phyloP scores from a whole-genome alignment of 2,113 vertebrate species.

The Gila orcuttii region DNA sequence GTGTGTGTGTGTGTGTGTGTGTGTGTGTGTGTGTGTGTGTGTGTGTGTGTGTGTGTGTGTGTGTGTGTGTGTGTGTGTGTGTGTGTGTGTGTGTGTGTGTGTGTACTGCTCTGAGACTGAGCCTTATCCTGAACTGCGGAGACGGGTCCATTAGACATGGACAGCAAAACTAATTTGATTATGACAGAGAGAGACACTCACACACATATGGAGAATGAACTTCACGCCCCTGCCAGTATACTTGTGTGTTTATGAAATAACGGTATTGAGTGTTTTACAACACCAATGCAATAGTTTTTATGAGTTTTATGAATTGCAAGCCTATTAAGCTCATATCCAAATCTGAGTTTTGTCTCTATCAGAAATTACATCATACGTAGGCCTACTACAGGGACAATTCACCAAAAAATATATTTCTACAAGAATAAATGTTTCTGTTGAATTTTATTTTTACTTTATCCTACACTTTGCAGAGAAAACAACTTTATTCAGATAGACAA shows the following conservation, averaged over 20 bases:
- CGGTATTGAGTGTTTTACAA: not conserved
- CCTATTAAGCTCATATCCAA: too few species aligned
- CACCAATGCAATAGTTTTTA: not conserved
- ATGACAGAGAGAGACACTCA: not conserved
- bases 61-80: too few species aligned
- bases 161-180: conserved; percentile 13
- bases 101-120: not conserved
- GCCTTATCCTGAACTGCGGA: not conserved
- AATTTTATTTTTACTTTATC: not conserved
- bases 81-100: conserved; percentile 22
- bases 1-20: not conserved
- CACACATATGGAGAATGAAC: not conserved
- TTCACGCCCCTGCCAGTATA: not conserved
- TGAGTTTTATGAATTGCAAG: too few species aligned
- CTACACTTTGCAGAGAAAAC: not conserved
- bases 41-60: not conserved
- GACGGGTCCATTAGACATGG: conserved; percentile 12
- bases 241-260: conserved; percentile 13
- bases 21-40: conserved; percentile 26
- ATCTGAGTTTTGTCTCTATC: too few species aligned
- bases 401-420: not conserved
- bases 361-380: too few species aligned
- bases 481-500: not conserved
- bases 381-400: not conserved
- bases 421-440: not conserved